phyloP scores from a whole-genome alignment of 2,797 vertebrate genomes.

The Acipenser oxyrinchus region DNA sequence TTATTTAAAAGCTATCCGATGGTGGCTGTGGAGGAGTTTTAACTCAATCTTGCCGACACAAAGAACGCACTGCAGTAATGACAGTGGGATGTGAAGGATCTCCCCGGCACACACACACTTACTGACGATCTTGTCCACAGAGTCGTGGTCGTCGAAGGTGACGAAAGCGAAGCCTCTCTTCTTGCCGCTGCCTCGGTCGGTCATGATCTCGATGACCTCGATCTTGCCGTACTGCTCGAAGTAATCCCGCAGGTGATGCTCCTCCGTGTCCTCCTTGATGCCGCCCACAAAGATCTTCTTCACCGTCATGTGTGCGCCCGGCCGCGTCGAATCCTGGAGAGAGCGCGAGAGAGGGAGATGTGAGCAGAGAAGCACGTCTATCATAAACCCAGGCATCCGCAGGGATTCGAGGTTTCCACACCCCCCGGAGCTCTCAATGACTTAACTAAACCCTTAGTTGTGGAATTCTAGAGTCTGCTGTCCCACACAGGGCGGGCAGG shows the following conservation, averaged over 20 bases:
- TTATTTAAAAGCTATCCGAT: too few relatives aligned
- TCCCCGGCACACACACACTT: conserved; percentile 46
- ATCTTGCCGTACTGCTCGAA: conserved; percentile 89
- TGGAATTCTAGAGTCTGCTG: too few relatives aligned
- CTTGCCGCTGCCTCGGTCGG: conserved; percentile 80
- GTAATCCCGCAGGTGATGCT: conserved; percentile 86
- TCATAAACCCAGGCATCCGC: background rate
- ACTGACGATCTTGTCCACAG: conserved; percentile 95
- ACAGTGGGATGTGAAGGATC: too few relatives aligned
- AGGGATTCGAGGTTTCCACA: too few relatives aligned
- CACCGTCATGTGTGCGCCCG: conserved; percentile 89
- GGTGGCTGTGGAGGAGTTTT: too few relatives aligned
- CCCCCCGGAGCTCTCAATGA: too few relatives aligned
- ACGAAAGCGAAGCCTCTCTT: conserved; percentile 94
- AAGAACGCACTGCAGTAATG: too few relatives aligned
- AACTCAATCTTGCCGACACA: too few relatives aligned
- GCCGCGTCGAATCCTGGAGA: conserved; percentile 79
- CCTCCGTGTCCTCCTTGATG: conserved; percentile 94
- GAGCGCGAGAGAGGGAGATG: conserved; percentile 14
- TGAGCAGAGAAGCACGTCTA: background rate
- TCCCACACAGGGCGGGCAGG: too few relatives aligned
- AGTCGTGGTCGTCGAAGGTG: conserved; percentile 90
- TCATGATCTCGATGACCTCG: conserved; percentile 90
- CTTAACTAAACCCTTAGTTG: too few relatives aligned
- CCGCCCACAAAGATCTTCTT: conserved; percentile 97